Percentiles rank a stretch among this genome's conserved stretches.
These are phyloP conservation scores for Drosophila ohnishii DNA, from an alignment of 1,140 invertebrate genomes.

Conservation along the genomic window DNA sequence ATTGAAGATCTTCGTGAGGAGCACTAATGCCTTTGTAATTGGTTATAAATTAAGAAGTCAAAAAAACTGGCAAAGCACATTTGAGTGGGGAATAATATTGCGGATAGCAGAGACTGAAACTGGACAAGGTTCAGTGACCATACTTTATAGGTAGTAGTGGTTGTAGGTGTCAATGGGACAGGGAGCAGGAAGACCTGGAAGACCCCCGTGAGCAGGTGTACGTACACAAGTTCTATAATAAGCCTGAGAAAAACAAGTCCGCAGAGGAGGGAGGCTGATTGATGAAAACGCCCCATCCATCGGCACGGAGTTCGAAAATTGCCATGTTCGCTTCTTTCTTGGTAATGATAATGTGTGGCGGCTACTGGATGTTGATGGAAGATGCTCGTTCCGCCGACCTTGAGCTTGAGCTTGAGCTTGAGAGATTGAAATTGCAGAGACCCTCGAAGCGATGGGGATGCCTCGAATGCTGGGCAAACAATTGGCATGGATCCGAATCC, in stretches of 20 bases:
- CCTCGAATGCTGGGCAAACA: slow-evolving; percentile 47
- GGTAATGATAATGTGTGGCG: slow-evolving; percentile 70
- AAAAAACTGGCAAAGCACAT: slow-evolving; percentile 34
- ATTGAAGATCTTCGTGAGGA: slow-evolving; percentile 49
- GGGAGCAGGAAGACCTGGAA: slow-evolving; percentile 13
- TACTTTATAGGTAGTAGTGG: slow-evolving; percentile 8
- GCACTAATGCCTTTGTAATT: slow-evolving; percentile 79
- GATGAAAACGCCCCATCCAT: slow-evolving; percentile 70
- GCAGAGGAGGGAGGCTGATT: slow-evolving; percentile 52
- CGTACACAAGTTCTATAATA: slow-evolving; percentile 31
- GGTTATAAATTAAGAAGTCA: slow-evolving; percentile 78
- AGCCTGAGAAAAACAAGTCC: slow-evolving; percentile 49
- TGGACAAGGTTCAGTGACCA: slow-evolving; percentile 66
- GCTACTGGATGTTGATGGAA: slow-evolving; percentile 48
- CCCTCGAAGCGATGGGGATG: slow-evolving; percentile 33
- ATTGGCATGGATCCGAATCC: slow-evolving; percentile 41
- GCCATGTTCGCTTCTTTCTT: slow-evolving; percentile 45
- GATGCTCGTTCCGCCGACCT: slow-evolving; percentile 49
- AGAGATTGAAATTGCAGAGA: slow-evolving; percentile 56
- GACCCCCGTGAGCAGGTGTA: slow-evolving; percentile 9
- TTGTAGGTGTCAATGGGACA: slow-evolving; percentile 67
- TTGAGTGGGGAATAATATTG: slow-evolving; percentile 12
- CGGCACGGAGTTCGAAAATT: slow-evolving; percentile 46
- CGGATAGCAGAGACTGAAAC: slow-evolving; percentile 7
- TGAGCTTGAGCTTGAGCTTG: slow-evolving; percentile 74